phyloP scores from a whole-genome alignment of 2,113 vertebrate genomes.

The Lates calcarifer region DNA sequence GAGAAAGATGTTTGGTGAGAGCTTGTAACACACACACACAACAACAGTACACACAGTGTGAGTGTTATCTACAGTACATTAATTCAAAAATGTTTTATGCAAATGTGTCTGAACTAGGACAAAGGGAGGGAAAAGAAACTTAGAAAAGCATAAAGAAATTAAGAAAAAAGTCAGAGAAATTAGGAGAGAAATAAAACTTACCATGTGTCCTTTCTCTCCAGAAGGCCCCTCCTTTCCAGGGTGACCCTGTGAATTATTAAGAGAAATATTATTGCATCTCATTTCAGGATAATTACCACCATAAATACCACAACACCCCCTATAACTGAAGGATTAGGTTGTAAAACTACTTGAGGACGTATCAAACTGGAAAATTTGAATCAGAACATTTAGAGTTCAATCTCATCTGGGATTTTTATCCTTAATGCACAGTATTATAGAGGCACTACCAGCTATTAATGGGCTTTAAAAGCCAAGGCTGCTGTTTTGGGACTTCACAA shows the following conservation, averaged over 20 bases:
- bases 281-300: constrained; percentile 59
- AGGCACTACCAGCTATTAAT: constrained; percentile 44
- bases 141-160: constrained; percentile 1
- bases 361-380: constrained; percentile 52
- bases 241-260: constrained; percentile 89
- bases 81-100: constrained; percentile 44
- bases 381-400: constrained; percentile 38
- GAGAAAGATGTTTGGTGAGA: constrained; percentile 41
- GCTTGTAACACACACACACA: constrained; percentile 28
- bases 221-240: constrained; percentile 96
- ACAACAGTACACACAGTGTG: background rate
- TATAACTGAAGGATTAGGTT: constrained; percentile 48
- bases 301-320: constrained; percentile 66
- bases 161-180: background rate
- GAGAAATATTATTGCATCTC: constrained; percentile 65
- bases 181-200: constrained; percentile 62
- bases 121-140: constrained; percentile 16
- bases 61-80: constrained; percentile 5
- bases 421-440: constrained; percentile 46
- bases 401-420: constrained; percentile 62
- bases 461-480: constrained; percentile 39
- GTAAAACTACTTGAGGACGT: constrained; percentile 56
- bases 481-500: constrained; percentile 27
- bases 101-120: constrained; percentile 37
- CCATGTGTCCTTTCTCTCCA: constrained; percentile 95